A percentile compares a stretch with the other conserved stretches of the same genome.
Conservation (phyloP, 2,888 invertebrate species). For the Nomada hirtipes region DNA sequence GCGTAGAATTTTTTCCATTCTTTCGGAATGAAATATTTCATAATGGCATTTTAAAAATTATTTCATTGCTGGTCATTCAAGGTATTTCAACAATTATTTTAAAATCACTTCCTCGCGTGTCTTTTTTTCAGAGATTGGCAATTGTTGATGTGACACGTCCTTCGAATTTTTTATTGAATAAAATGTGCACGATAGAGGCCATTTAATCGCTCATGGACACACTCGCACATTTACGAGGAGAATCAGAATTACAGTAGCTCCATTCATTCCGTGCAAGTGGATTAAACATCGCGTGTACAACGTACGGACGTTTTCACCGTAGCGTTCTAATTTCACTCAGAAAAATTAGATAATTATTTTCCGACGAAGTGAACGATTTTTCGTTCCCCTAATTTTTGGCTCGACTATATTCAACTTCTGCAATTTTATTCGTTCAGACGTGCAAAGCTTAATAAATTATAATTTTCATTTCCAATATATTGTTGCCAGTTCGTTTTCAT, state of each 20-base stretch:
- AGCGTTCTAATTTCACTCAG: constrained; percentile 58
- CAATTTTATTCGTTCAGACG: not conserved
- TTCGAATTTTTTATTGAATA: constrained; percentile 23
- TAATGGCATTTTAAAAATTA: no score
- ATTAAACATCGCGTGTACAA: constrained; percentile 63
- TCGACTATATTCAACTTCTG: not conserved
- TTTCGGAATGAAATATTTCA: no score
- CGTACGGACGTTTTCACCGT: constrained; percentile 44
- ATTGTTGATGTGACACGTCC: not conserved
- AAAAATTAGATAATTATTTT: constrained; percentile 18
- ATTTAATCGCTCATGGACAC: constrained; percentile 46
- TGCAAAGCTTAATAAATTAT: no score
- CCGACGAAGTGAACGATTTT: not conserved
- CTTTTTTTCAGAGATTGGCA: no score
- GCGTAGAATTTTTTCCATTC: no score
- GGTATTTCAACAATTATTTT: no score
- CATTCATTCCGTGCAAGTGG: constrained; percentile 75
- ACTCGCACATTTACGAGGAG: constrained; percentile 43
- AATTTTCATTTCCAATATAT: no score
- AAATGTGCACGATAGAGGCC: constrained; percentile 39
- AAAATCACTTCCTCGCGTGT: no score
- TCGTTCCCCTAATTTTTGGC: not conserved
- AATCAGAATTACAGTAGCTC: constrained; percentile 72
- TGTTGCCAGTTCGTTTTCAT: no score
- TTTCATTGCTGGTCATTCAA: no score